Conservation (phyloP, 2,113 vertebrate species). For the Platichthys flesus region DNA sequence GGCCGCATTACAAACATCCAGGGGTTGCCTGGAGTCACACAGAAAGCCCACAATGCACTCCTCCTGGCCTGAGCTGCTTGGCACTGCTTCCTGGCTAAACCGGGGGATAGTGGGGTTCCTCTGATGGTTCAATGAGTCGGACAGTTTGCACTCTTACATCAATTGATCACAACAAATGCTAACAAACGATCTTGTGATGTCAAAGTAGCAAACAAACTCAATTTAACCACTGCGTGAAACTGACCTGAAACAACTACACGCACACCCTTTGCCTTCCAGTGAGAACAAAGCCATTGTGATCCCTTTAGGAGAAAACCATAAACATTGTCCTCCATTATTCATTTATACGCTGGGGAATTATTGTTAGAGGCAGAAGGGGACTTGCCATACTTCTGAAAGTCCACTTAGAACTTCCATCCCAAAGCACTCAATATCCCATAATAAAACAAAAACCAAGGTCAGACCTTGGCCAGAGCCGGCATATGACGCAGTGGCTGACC, state of each 20-base stretch:
- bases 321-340: constrained; percentile 57
- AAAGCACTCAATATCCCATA: constrained; percentile 86
- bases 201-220: background rate
- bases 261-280: background rate
- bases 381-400: constrained; percentile 33
- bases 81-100: constrained; percentile 29
- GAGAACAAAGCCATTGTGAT: constrained; percentile 42
- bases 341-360: constrained; percentile 52
- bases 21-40: constrained; percentile 80
- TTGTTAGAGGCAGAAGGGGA: constrained; percentile 55
- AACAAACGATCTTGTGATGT: background rate
- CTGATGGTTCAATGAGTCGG: background rate
- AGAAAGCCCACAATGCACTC: constrained; percentile 68
- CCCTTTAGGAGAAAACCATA: constrained; percentile 38
- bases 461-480: constrained; percentile 85
- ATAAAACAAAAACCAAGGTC: constrained; percentile 88
- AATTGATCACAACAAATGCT: constrained; percentile 16
- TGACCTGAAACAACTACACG: background rate
- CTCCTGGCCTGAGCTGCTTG: constrained; percentile 35
- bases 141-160: constrained; percentile 18
- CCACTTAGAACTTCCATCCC: constrained; percentile 69
- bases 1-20: constrained; percentile 82
- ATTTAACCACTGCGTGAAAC: background rate
- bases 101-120: constrained; percentile 3
- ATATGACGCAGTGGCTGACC: constrained; percentile 87